phyloP scores from a whole-genome alignment of 2,888 invertebrate species.

The Zhuqinia jingwanae region DNA sequence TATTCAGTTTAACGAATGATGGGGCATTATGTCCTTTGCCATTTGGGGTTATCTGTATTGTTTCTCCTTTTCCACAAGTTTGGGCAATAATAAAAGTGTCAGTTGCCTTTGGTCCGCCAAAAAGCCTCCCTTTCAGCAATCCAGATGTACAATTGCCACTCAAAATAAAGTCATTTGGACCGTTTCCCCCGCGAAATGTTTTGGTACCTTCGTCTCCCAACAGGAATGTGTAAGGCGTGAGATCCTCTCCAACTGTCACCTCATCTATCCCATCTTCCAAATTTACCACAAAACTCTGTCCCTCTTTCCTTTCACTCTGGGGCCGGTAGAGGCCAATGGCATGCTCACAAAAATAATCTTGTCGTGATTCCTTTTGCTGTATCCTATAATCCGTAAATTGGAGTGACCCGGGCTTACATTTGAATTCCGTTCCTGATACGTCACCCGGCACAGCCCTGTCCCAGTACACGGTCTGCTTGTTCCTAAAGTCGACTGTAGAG shows the following conservation, averaged over 20 bases:
- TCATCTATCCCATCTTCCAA: conserved; percentile 48
- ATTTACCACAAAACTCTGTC: conserved; percentile 24
- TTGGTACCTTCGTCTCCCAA: conserved; percentile 41
- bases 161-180: conserved; percentile 42
- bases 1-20: background rate
- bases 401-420: background rate
- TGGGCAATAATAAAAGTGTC: background rate
- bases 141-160: conserved; percentile 29
- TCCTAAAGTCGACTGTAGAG: background rate
- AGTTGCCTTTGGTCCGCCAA: background rate
- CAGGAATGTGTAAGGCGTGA: conserved; percentile 6
- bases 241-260: background rate
- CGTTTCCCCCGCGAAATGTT: conserved; percentile 46
- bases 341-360: conserved; percentile 36
- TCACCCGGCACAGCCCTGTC: conserved; percentile 20
- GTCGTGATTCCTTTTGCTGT: background rate
- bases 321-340: conserved; percentile 41
- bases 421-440: background rate
- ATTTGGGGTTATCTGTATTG: too few species aligned
- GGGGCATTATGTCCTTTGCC: too few species aligned
- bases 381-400: background rate
- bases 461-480: background rate
- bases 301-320: background rate
- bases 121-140: background rate
- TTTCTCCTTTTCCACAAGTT: background rate